A percentile compares a stretch with the other conserved stretches of the same genome.
Conservation (phyloP, 2,113 vertebrate species). For the Notothenia coriiceps region DNA sequence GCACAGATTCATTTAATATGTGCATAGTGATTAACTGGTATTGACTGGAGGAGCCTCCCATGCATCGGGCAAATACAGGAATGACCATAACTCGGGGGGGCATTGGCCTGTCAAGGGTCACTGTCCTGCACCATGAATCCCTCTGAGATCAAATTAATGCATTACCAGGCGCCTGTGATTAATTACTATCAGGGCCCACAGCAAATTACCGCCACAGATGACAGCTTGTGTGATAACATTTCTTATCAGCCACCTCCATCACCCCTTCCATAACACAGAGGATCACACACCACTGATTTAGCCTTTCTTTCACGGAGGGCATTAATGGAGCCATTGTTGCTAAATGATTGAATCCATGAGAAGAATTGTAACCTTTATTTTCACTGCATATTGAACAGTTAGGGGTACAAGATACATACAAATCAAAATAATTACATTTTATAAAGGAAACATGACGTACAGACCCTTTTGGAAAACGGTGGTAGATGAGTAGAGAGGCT, state of each 20-base stretch:
- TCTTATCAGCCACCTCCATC: constrained; percentile 65
- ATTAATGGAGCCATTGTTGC: constrained; percentile 37
- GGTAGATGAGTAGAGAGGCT: no score
- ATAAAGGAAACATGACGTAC: no score
- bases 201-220: constrained; percentile 66
- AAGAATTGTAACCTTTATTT: constrained; percentile 3
- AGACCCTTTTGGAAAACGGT: no score
- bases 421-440: neutral
- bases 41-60: constrained; percentile 42
- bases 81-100: constrained; percentile 45
- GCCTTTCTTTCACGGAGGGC: constrained; percentile 15
- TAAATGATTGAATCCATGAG: constrained; percentile 13
- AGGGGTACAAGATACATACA: neutral
- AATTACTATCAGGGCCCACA: constrained; percentile 66
- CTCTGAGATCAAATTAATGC: constrained; percentile 52
- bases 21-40: constrained; percentile 62
- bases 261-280: constrained; percentile 44
- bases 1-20: constrained; percentile 52
- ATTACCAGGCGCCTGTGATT: constrained; percentile 67
- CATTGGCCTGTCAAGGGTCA: constrained; percentile 71
- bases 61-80: constrained; percentile 42
- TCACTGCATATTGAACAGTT: neutral
- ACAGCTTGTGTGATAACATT: constrained; percentile 68
- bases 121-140: constrained; percentile 48
- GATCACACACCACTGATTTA: constrained; percentile 43